These are phyloP conservation scores for Ceramica pisi DNA, from an alignment of 2,888 invertebrate genomes.

Conservation along the genomic window DNA sequence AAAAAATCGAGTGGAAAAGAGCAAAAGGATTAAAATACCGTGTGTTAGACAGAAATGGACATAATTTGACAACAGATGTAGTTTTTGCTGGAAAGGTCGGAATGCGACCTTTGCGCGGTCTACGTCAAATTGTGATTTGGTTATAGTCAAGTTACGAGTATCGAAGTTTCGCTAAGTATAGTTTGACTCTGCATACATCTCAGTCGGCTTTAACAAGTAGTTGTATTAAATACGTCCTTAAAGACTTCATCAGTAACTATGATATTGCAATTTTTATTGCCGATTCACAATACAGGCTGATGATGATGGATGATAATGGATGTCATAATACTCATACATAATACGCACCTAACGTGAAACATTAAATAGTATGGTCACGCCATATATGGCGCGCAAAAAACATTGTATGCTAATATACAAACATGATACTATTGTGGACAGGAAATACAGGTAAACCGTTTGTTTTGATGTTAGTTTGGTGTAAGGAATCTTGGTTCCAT, in stretches of 20 bases:
- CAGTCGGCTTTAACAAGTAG: not conserved
- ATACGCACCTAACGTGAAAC: not conserved
- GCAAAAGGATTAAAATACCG: no score
- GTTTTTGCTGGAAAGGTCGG: no score
- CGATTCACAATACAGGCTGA: constrained; percentile 3
- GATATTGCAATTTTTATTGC: constrained; percentile 8
- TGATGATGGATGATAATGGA: constrained; percentile 12
- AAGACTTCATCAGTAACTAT: not conserved
- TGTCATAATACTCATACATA: not conserved
- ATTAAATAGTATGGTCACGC: not conserved
- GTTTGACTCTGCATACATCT: no score
- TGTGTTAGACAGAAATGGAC: no score
- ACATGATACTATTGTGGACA: not conserved
- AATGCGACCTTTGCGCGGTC: no score
- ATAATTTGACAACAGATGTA: no score
- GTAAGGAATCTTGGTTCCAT: not conserved
- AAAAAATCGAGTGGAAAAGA: no score
- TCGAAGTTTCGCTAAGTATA: no score
- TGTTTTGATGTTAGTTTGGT: not conserved
- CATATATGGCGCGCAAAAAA: not conserved
- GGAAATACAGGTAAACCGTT: not conserved
- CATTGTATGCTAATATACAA: constrained; percentile 44
- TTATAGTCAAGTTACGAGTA: no score
- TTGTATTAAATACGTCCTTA: not conserved
- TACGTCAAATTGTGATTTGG: no score